Percentiles rank a stretch among this genome's conserved stretches.
Conservation (phyloP, 2,797 vertebrate species). For the Pelochelys cantorii region DNA sequence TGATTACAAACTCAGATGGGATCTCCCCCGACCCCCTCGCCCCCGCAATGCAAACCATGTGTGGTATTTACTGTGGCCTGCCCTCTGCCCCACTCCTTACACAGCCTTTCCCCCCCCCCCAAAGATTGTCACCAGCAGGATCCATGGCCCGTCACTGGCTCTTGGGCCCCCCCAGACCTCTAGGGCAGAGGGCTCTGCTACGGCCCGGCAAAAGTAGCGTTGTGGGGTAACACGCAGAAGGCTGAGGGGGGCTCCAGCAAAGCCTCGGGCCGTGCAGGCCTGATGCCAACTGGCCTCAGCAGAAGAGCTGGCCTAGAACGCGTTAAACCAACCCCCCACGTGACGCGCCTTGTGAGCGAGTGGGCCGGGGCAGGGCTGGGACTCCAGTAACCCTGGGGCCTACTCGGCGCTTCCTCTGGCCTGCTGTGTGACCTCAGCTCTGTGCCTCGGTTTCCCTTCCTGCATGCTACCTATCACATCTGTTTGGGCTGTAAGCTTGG, state of each 20-base stretch:
- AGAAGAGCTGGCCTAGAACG: background rate
- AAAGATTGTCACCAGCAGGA: background rate
- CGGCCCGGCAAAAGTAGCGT: accelerated
- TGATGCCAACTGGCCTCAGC: background rate
- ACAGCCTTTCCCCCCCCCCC: background rate
- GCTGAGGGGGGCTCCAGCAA: background rate
- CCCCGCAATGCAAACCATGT: background rate
- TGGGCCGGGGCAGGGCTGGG: background rate
- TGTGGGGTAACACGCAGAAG: accelerated
- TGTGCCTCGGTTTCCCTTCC: background rate
- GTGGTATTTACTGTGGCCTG: background rate
- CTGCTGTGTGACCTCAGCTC: background rate
- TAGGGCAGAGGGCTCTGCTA: background rate
- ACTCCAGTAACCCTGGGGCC: background rate
- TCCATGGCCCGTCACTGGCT: background rate
- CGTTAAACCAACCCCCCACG: background rate
- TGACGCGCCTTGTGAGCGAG: background rate
- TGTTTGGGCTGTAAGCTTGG: background rate
- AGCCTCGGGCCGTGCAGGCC: background rate
- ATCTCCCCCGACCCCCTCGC: background rate
- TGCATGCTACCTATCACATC: background rate
- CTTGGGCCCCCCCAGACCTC: accelerated
- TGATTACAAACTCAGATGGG: background rate
- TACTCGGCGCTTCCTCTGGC: background rate
- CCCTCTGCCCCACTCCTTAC: background rate